phyloP scores from a whole-genome alignment of 1,140 invertebrate genomes.

The Meloidogyne exigua region DNA sequence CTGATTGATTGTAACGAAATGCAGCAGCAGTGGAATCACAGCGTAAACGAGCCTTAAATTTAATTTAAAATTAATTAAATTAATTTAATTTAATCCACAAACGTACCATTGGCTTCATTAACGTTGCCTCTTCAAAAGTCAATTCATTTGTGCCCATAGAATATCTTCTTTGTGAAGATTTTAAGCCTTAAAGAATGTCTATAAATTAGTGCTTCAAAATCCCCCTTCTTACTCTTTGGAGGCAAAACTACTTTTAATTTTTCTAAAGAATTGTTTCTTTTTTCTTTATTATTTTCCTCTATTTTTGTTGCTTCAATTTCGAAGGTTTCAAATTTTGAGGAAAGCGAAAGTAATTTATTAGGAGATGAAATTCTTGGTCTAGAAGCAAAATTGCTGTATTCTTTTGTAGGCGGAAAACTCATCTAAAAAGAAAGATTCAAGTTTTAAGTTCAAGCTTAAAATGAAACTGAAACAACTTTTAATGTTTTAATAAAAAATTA shows the following conservation, averaged over 20 bases:
- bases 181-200: slow-evolving; percentile 11
- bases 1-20: slow-evolving; percentile 33
- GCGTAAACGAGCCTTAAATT: slow-evolving; percentile 17
- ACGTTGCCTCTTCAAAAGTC: slow-evolving; percentile 21
- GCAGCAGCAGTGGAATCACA: slow-evolving; percentile 22
- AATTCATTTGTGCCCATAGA: slow-evolving; percentile 53
- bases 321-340: neutral
- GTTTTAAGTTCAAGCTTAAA: no score
- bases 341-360: neutral
- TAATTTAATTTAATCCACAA: neutral
- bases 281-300: slow-evolving; percentile 27
- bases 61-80: neutral
- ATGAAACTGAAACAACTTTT: no score
- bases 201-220: neutral
- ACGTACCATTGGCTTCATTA: neutral
- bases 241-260: neutral
- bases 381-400: neutral
- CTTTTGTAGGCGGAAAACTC: neutral
- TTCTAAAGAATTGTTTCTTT: slow-evolving; percentile 14
- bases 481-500: no score
- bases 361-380: slow-evolving; percentile 3
- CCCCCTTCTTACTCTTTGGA: slow-evolving; percentile 3
- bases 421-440: neutral
- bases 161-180: slow-evolving; percentile 39
- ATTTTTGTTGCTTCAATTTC: neutral